These are phyloP conservation scores for Drosophila ustulata DNA, from an alignment of 2,888 invertebrate species.

Conservation along the genomic window DNA sequence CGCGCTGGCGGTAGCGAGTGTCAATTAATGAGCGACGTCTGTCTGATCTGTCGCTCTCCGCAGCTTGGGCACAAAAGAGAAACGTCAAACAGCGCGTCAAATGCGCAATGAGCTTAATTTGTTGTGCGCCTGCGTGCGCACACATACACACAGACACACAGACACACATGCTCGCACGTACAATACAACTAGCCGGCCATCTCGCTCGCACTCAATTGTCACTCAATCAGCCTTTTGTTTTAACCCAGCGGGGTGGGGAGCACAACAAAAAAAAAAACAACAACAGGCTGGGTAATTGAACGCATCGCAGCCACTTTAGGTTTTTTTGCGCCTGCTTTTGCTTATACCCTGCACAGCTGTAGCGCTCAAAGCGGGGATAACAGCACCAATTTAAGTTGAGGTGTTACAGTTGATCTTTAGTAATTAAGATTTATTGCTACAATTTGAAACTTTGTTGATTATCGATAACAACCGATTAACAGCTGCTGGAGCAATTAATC, in stretches of 20 bases:
- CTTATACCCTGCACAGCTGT: conserved; percentile 31
- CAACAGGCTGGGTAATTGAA: conserved; percentile 61
- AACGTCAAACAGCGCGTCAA: conserved; percentile 81
- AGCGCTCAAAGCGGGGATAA: conserved; percentile 2
- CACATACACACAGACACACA: conserved; percentile 2
- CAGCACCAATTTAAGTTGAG: background rate
- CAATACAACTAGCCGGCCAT: conserved; percentile 24
- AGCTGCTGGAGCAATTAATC: background rate
- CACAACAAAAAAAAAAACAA: background rate
- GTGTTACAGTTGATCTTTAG: background rate
- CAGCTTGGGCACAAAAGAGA: conserved; percentile 63
- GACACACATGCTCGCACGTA: background rate
- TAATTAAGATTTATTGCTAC: background rate
- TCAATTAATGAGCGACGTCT: conserved; percentile 71
- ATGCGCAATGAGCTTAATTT: conserved; percentile 82
- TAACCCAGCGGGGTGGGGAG: conserved; percentile 8
- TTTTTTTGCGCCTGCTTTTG: conserved; percentile 25
- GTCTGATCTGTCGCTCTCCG: conserved; percentile 13
- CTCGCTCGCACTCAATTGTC: conserved; percentile 52
- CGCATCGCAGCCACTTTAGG: conserved; percentile 65
- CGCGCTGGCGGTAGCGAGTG: conserved; percentile 44
- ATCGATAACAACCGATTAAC: background rate
- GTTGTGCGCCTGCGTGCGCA: conserved; percentile 60
- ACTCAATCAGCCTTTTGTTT: conserved; percentile 72
- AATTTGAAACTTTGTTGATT: background rate